Conservation (phyloP, 2,888 invertebrate genomes). For the Stomorhina lunata region DNA sequence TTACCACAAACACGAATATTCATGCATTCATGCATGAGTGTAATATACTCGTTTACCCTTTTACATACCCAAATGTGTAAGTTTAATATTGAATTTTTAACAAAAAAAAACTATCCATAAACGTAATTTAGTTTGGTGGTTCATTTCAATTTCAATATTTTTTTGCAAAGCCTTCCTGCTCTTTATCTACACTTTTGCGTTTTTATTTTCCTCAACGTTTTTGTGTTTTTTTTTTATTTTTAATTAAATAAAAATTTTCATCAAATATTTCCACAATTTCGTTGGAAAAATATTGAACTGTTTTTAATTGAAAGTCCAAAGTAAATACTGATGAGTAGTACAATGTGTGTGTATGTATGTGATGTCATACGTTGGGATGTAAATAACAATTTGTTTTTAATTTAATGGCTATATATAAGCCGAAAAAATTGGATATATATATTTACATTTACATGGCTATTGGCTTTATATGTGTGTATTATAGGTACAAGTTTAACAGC, state of each 20-base stretch:
- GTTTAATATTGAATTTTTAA: conserved; percentile 49
- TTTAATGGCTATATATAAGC: conserved; percentile 21
- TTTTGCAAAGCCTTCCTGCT: not conserved
- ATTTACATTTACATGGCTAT: not conserved
- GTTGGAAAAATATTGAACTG: conserved; percentile 43
- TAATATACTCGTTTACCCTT: not conserved
- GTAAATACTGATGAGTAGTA: conserved; percentile 28
- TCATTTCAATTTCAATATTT: not conserved
- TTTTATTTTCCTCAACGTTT: not conserved
- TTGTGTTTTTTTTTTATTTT: conserved; percentile 20
- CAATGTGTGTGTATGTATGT: not conserved
- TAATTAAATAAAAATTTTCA: conserved; percentile 52
- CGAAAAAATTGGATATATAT: not conserved
- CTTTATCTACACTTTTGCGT: not conserved
- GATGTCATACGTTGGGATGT: not conserved
- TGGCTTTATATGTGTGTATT: not conserved
- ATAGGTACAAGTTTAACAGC: not conserved
- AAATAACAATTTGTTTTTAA: conserved; percentile 30
- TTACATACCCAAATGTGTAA: not conserved
- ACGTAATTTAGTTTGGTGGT: conserved; percentile 39
- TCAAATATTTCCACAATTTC: conserved; percentile 31
- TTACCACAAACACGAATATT: not conserved
- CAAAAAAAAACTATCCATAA: conserved; percentile 29
- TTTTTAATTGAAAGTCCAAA: conserved; percentile 46
- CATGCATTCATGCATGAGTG: not conserved